Conservation (phyloP, 1,140 invertebrate species). For the Coptotermes formosanus region DNA sequence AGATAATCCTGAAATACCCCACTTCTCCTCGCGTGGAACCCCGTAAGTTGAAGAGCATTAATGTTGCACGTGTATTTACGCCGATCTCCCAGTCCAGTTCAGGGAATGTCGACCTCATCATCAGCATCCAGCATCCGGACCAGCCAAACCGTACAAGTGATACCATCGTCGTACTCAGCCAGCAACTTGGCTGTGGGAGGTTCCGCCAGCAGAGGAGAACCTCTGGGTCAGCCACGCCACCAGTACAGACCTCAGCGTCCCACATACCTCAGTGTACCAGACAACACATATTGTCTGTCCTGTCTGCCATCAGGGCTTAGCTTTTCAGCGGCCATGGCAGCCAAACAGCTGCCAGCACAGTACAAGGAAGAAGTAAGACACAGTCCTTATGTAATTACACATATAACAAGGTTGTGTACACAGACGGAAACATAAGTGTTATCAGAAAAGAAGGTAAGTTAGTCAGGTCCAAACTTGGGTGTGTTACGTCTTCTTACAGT, state of each 20-base stretch:
- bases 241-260: conserved; percentile 31
- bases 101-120: not conserved
- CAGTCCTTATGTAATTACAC: no score
- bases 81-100: conserved; percentile 24
- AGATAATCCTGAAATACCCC: no score
- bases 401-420: no score
- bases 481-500: no score
- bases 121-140: not conserved
- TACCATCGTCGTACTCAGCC: conserved; percentile 7
- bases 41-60: not conserved
- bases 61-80: conserved; percentile 30
- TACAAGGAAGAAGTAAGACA: not conserved
- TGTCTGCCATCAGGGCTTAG: conserved; percentile 43
- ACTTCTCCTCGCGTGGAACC: no score
- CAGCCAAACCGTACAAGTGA: not conserved
- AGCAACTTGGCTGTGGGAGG: not conserved
- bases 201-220: not conserved
- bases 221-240: conserved; percentile 21
- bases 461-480: no score
- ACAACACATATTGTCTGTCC: conserved; percentile 40
- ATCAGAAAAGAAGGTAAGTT: no score
- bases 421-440: no score
- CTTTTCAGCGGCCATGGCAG: conserved; percentile 43
- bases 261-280: conserved; percentile 19
- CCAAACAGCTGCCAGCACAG: not conserved